These are phyloP conservation scores for Forficula auricularia DNA, from an alignment of 1,140 invertebrate species.

Conservation along the genomic window DNA sequence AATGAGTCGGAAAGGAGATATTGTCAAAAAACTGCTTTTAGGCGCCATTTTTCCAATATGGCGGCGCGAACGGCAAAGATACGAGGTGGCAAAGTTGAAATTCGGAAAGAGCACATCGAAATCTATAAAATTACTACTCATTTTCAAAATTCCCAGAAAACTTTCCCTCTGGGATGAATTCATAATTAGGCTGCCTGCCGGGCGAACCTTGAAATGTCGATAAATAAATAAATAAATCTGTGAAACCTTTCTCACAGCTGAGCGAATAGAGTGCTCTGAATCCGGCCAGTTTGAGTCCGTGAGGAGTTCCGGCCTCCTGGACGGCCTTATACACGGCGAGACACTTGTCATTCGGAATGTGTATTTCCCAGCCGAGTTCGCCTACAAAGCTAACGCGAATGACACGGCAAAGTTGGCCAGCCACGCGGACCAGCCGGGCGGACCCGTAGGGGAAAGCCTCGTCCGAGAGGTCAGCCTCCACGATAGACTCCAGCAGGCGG, in stretches of 20 bases:
- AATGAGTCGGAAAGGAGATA: no score
- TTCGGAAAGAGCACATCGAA: no score
- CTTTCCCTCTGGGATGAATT: no score
- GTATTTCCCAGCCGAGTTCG: constrained; percentile 74
- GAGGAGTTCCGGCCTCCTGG: constrained; percentile 35
- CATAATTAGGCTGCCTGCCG: no score
- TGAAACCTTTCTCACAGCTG: constrained; percentile 75
- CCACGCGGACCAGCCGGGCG: constrained; percentile 33
- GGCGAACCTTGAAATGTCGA: no score
- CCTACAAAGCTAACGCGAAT: constrained; percentile 68
- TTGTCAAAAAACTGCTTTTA: no score
- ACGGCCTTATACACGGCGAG: constrained; percentile 41
- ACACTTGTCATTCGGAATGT: constrained; percentile 53
- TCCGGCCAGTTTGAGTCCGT: constrained; percentile 53
- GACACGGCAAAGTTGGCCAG: constrained; percentile 34
- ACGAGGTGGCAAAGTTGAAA: no score
- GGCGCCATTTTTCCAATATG: no score
- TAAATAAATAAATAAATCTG: background rate
- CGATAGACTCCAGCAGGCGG: constrained; percentile 38
- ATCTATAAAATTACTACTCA: no score
- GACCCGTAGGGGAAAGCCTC: constrained; percentile 42
- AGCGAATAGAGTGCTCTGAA: constrained; percentile 69
- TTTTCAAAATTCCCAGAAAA: no score
- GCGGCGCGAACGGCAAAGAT: no score
- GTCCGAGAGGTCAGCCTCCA: constrained; percentile 32